Percentiles rank a stretch among this genome's conserved stretches.
Conservation (phyloP, 2,797 vertebrate species). For the Pantherophis vulpinus region DNA sequence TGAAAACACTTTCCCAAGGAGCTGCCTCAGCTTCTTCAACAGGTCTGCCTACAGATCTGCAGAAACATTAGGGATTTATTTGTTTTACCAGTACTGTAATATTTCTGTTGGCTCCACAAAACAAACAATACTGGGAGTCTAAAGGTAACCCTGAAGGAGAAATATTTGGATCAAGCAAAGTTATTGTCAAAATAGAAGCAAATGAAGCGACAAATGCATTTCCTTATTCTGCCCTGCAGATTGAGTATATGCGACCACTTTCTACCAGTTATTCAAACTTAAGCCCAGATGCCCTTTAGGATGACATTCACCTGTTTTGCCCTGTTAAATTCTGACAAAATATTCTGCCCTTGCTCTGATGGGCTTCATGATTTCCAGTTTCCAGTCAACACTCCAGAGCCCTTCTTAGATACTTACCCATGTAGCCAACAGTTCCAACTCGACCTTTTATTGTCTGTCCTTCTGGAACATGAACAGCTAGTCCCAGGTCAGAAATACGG, state of each 20-base stretch:
- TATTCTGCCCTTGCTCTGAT: not conserved
- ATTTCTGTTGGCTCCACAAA: not conserved
- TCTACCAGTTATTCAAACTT: not conserved
- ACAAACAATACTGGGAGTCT: not conserved
- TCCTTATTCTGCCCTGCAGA: not conserved
- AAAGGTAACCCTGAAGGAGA: not conserved
- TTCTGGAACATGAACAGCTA: slow-evolving; percentile 90
- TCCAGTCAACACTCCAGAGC: not conserved
- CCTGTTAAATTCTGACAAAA: not conserved
- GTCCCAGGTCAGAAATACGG: slow-evolving; percentile 93
- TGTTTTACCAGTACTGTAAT: not conserved
- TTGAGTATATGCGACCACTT: not conserved
- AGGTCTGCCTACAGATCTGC: not conserved
- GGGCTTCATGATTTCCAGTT: not conserved
- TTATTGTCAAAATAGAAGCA: not conserved
- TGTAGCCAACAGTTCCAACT: slow-evolving; percentile 97
- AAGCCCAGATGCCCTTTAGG: not conserved
- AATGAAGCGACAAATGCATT: not conserved
- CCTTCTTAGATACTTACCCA: slow-evolving; percentile 80
- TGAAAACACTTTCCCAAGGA: not conserved
- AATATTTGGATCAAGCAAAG: not conserved
- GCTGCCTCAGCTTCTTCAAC: not conserved
- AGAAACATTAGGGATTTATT: slow-evolving; percentile 6
- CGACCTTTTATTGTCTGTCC: slow-evolving; percentile 93
- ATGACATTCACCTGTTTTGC: not conserved